phyloP scores from a whole-genome alignment of 2,888 invertebrate genomes.

The Argyresthia goedartella region DNA sequence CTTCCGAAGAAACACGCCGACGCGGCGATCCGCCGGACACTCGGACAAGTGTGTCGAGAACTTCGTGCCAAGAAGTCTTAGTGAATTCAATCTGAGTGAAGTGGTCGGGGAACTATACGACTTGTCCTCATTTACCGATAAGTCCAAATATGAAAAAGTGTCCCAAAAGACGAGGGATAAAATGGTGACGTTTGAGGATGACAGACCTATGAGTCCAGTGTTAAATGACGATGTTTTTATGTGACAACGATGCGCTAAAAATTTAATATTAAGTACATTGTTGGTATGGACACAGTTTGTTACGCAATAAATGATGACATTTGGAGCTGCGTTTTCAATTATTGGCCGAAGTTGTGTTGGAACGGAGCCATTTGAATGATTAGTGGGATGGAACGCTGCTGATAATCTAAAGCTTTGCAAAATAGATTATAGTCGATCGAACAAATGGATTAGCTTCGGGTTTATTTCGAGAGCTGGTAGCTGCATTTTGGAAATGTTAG shows the following conservation, averaged over 20 bases:
- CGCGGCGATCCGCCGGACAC: conserved; percentile 73
- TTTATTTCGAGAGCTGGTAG: no score
- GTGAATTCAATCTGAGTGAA: conserved; percentile 84
- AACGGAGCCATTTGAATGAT: background rate
- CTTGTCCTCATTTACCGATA: conserved; percentile 16
- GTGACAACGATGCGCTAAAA: conserved; percentile 66
- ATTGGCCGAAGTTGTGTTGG: background rate
- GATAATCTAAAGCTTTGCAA: no score
- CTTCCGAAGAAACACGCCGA: conserved; percentile 77
- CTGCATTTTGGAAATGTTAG: no score
- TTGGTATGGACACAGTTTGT: conserved; percentile 40
- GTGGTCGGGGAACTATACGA: conserved; percentile 48
- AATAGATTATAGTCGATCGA: no score
- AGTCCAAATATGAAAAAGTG: conserved; percentile 20
- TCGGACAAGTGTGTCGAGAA: conserved; percentile 81
- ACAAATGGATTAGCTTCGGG: no score
- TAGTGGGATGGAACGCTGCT: background rate
- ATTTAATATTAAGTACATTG: conserved; percentile 24
- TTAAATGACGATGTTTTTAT: conserved; percentile 81
- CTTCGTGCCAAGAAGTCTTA: conserved; percentile 86
- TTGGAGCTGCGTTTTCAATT: conserved; percentile 11
- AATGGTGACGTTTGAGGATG: conserved; percentile 87
- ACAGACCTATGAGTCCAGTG: conserved; percentile 35
- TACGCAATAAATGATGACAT: conserved; percentile 35
- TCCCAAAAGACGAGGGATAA: conserved; percentile 66